Base-by-base conservation (phyloP, 2,888 invertebrate species). In the Dryobotodes eremita region DNA sequence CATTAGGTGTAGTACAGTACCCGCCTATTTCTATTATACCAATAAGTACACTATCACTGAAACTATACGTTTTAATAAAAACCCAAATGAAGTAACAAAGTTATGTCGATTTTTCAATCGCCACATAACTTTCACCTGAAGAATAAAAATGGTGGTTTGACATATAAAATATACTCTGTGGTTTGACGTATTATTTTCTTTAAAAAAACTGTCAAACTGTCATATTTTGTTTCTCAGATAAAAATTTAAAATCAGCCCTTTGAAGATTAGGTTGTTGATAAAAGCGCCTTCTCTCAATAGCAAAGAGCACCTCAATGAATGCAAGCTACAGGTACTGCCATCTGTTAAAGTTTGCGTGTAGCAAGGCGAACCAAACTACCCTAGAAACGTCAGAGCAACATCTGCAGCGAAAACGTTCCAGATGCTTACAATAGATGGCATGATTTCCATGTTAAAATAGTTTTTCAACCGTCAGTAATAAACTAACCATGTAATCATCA, bases 211-310 rank as follows among this genome's bases (percentile, higher is more conserved):
- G n/a, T n/a, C 42, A 42, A 42, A n/a, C 11, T n/a, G 55, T n/a
- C n/a, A n/a, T 23, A 3, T 23, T 23, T 23, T 23, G 23, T 23
- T 53, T 23, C 10, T 3, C 53, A 2, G 23, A 53, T 23, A 23
- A 8, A 53, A 20, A 6, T 53, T 53, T 15, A 53, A 53, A 20
- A 53, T 20, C 6, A 6, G 1, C 50, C 20, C 20, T 23, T 4
- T 1, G 6, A 17, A n/a, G 17, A 70, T n/a, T n/a, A 6, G 6
- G n/a, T 26, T 46, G 0, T 31, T 53, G 1, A n/a, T 46, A 13
- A 71, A 71, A 64, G 26, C 71, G 72, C 64, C 75, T 75, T 75
- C 84, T 83, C 5, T 20, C 8, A 61, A 23, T 36, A 15, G 0
- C 20, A 31, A 17, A 2, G 1, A 59, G 20, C 2, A 84, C 36